A percentile compares a stretch with the other conserved stretches of the same genome.
Evolutionary conservation across 2,888 invertebrate genomes (phyloP).

Genomic region (Copidosoma aretas): DNA sequence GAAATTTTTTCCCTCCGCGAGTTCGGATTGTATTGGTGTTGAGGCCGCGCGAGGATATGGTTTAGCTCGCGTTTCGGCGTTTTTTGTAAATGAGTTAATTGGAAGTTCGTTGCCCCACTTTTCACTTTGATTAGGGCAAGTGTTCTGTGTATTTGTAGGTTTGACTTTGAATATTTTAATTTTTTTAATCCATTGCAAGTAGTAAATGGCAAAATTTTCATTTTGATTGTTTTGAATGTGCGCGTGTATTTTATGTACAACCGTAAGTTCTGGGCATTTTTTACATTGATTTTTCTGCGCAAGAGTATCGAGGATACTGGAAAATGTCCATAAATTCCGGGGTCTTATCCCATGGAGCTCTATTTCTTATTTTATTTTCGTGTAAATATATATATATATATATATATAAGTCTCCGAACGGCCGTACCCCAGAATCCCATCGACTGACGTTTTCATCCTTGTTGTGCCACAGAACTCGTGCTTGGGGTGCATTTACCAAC

Average conservation of each 20-base stretch:
- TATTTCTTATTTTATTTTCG: conserved; percentile 20
- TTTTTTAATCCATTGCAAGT: too few species aligned
- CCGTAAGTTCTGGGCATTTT: too few species aligned
- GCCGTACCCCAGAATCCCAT: neutral
- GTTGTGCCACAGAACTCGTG: neutral
- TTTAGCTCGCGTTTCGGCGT: neutral
- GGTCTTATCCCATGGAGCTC: neutral
- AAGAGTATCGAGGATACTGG: conserved; percentile 21
- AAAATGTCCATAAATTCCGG: conserved; percentile 28
- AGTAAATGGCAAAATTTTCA: too few species aligned
- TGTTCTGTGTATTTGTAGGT: neutral
- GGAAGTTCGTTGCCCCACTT: neutral
- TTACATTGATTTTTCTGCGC: too few species aligned
- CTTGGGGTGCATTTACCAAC: neutral
- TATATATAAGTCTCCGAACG: neutral
- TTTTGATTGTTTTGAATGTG: too few species aligned
- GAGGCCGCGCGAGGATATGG: neutral
- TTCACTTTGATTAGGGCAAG: neutral
- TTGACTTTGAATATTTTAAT: too few species aligned
- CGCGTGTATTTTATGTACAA: too few species aligned
- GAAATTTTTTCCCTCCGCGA: neutral
- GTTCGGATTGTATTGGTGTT: neutral
- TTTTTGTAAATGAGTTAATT: neutral
- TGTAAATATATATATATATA: too few species aligned
- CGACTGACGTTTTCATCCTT: conserved; percentile 4